Conservation (phyloP, 2,113 vertebrate species). For the Chunga burmeisteri region DNA sequence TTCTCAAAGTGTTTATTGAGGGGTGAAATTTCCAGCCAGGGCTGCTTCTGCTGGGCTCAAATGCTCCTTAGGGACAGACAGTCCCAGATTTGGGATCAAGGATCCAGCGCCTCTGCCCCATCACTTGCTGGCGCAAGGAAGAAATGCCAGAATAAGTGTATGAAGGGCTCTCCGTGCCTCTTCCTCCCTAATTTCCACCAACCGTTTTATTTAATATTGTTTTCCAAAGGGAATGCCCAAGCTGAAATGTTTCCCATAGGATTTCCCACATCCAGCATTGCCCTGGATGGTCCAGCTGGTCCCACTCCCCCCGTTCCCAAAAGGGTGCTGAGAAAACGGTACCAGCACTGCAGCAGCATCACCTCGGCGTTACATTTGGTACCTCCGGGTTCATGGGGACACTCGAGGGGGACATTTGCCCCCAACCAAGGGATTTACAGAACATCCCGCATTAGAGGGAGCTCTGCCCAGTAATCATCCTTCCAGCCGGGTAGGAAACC, state of each 20-base stretch:
- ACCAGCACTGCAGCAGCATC: rapidly evolving
- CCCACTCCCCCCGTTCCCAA: neutral
- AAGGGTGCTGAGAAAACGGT: neutral
- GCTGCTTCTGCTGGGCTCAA: neutral
- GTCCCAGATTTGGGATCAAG: neutral
- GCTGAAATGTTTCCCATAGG: neutral
- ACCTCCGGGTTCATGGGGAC: neutral
- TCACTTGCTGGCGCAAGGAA: neutral
- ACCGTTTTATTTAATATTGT: neutral
- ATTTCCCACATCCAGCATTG: neutral
- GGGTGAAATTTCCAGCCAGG: neutral
- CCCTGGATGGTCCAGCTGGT: neutral
- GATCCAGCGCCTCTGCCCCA: neutral
- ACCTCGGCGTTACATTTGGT: rapidly evolving
- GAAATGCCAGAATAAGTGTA: rapidly evolving
- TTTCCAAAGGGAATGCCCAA: neutral
- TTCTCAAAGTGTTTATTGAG: neutral
- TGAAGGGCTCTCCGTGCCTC: neutral
- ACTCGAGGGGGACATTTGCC: rapidly evolving
- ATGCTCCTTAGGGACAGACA: neutral
- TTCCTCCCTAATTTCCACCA: neutral
- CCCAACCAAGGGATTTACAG: neutral
- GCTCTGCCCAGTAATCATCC: neutral
- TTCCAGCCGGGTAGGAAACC: neutral
- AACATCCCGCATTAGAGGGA: neutral